Percentiles rank a stretch among this genome's conserved stretches.
These are phyloP conservation scores for Montipora capitata DNA, from an alignment of 92 coral and sea anemone species.

Conservation along the genomic window DNA sequence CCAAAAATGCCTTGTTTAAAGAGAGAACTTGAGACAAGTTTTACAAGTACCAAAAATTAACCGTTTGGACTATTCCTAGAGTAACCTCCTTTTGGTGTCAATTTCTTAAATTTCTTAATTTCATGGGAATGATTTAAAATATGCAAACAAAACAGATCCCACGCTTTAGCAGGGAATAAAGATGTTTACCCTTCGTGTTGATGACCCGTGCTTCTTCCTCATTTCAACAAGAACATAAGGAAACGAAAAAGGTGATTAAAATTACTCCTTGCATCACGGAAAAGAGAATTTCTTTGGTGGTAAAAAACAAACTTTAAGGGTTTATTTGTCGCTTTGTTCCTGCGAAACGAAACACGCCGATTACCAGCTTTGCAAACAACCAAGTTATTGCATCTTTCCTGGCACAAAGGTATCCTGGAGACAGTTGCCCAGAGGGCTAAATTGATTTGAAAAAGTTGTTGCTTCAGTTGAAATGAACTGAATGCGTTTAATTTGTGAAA, in stretches of 20 bases:
- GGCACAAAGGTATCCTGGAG: constrained; percentile 32
- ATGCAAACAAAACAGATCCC: not conserved
- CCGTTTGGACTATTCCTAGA: not conserved
- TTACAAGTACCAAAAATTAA: not conserved
- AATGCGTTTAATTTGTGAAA: too few species aligned
- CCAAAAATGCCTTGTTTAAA: not conserved
- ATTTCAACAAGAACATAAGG: constrained; percentile 13
- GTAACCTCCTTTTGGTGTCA: too few species aligned
- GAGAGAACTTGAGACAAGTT: too few species aligned
- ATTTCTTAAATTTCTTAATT: too few species aligned
- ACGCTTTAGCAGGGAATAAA: too few species aligned
- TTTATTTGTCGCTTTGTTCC: constrained; percentile 29
- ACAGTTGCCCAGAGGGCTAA: not conserved
- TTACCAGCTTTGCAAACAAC: constrained; percentile 24
- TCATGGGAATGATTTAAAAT: not conserved
- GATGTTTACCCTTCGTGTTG: too few species aligned
- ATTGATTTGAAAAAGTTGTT: not conserved
- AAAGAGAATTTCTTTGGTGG: constrained; percentile 4
- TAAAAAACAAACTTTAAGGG: not conserved
- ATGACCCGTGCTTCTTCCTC: too few species aligned
- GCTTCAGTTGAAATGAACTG: not conserved
- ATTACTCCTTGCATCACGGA: constrained; percentile 9
- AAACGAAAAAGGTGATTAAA: constrained; percentile 8
- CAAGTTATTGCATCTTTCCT: constrained; percentile 31
- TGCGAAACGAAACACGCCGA: constrained; percentile 15